phyloP scores from a whole-genome alignment of 1,140 invertebrate genomes.

The Chironomus tepperi region DNA sequence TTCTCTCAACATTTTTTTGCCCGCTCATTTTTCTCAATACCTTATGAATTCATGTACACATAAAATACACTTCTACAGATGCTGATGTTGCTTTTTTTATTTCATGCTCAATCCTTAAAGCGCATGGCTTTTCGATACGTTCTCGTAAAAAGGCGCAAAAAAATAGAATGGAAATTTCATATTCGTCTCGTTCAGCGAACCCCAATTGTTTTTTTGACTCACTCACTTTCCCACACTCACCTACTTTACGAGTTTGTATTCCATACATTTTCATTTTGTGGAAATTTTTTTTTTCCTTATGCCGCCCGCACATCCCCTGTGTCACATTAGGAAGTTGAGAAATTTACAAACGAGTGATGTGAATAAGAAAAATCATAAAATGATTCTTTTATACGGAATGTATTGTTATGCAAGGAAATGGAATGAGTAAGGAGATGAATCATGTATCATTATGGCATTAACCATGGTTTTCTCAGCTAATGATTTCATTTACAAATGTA shows the following conservation, averaged over 20 bases:
- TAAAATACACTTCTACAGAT: background rate
- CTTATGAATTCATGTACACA: no score
- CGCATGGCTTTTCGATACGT: constrained; percentile 16
- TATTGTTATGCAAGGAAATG: background rate
- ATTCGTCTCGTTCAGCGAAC: constrained; percentile 3
- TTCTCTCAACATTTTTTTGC: background rate
- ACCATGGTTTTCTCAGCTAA: background rate
- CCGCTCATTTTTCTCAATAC: background rate
- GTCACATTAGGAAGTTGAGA: background rate
- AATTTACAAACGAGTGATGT: background rate
- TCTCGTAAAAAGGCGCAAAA: constrained; percentile 8
- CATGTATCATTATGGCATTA: background rate
- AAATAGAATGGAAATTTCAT: background rate
- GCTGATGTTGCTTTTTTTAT: background rate
- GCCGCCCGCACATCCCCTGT: background rate
- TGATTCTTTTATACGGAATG: no score
- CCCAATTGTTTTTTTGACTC: background rate
- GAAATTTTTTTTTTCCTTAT: background rate
- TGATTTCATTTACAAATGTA: background rate
- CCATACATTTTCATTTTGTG: background rate
- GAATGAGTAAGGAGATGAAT: background rate
- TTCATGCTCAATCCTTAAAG: background rate
- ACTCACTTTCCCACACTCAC: background rate
- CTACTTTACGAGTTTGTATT: background rate
- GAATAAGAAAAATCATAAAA: no score